Base-by-base conservation (phyloP, 2,888 invertebrate genomes). In the Dicranocentrus wangi region DNA sequence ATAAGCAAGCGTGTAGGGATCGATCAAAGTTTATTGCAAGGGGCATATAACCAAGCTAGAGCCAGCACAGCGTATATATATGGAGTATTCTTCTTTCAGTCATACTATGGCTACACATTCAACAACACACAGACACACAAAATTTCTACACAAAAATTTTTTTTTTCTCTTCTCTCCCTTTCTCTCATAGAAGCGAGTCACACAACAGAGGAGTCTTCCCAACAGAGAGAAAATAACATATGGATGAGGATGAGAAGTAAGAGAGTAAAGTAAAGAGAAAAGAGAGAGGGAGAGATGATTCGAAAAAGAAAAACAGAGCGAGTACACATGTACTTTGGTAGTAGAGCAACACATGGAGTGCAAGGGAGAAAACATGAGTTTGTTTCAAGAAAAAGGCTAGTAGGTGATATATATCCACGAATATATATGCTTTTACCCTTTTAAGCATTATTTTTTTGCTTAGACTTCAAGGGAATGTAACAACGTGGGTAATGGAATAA, bases 1-100 rank as follows among this genome's bases (percentile, higher is more conserved):
- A 53, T 63, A 77, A 63, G 70, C 28, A 55, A 66, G 66, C 65
- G 43, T n/a, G n/a, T 78, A 70, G 66, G 78, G 78, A 78, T 78
- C 78, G 78, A 78, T 78, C 78, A 78, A 70, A 71, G 61, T 78
- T 71, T 78, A 78, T 78, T 78, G 63, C 70, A 51, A 27, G 58
- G 39, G 21, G 47, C 17, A 17, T 47, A 32, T 10, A n/a, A 47
- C 2, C 13, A n/a, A 47, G n/a, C n/a, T n/a, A n/a, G n/a, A n/a
- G n/a, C n/a, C n/a, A n/a, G n/a, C n/a, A n/a, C n/a, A n/a, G n/a
- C n/a, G n/a, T n/a, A n/a, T n/a, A n/a, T n/a, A n/a, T n/a, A n/a
- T n/a, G n/a, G n/a, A n/a, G n/a, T n/a, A n/a, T n/a, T n/a, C n/a
- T n/a, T n/a, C n/a, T n/a, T n/a, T n/a, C n/a, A n/a, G 47, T 47